phyloP scores from a whole-genome alignment of 2,888 invertebrate species.

The Ceriagrion tenellum region DNA sequence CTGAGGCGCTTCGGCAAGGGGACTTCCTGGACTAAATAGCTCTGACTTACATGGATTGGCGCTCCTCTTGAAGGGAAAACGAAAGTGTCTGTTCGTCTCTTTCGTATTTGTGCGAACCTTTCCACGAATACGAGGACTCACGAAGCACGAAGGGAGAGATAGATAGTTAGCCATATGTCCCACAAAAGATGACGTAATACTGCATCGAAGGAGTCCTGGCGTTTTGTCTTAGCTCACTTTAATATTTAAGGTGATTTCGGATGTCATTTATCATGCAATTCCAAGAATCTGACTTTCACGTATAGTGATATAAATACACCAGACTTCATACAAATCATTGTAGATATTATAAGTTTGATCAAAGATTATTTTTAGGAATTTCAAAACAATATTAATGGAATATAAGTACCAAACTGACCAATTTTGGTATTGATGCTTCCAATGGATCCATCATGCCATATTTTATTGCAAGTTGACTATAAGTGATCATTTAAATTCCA shows the following conservation, averaged over 20 bases:
- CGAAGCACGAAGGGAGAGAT: neutral
- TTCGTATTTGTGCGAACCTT: neutral
- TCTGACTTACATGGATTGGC: neutral
- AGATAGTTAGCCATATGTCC: neutral
- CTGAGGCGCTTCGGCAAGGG: neutral
- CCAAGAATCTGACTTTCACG: too few species aligned
- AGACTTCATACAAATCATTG: too few species aligned
- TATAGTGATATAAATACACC: too few species aligned
- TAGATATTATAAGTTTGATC: too few species aligned
- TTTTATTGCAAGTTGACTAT: too few species aligned
- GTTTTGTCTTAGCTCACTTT: neutral
- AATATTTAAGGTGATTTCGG: neutral
- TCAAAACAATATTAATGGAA: too few species aligned
- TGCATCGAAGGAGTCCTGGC: neutral
- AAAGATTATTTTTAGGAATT: too few species aligned
- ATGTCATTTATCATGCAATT: neutral
- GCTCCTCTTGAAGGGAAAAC: conserved; percentile 7
- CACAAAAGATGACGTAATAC: neutral
- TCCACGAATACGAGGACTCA: neutral
- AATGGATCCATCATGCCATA: too few species aligned
- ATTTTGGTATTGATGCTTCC: too few species aligned
- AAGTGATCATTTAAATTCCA: too few species aligned
- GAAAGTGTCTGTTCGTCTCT: neutral
- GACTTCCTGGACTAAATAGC: conserved; percentile 38
- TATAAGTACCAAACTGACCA: too few species aligned